Conservation (phyloP, 2,113 vertebrate species). For the Sphaerodactylus townsendi region DNA sequence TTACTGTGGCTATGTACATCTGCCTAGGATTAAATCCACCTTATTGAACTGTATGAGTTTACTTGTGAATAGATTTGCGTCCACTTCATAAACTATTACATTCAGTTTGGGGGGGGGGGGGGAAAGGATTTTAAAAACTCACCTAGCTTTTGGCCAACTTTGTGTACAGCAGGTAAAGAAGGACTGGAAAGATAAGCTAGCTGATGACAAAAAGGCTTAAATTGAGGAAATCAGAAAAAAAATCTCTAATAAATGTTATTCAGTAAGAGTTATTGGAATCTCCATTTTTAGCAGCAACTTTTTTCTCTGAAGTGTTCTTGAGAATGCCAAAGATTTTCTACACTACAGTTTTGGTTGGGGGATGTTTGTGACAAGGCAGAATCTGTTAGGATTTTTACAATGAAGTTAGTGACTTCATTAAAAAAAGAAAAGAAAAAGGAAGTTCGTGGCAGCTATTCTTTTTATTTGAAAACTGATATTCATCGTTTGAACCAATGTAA, state of each 20-base stretch:
- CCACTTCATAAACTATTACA: too few relatives aligned
- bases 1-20: not conserved
- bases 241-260: not conserved
- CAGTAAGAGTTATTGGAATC: not conserved
- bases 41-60: not conserved
- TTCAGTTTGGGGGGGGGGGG: too few relatives aligned
- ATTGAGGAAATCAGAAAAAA: not conserved
- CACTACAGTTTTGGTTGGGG: not conserved
- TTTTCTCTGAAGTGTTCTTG: not conserved
- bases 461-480: conserved; percentile 26
- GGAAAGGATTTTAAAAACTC: too few relatives aligned
- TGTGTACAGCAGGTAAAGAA: too few relatives aligned
- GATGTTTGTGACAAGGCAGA: not conserved
- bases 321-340: not conserved
- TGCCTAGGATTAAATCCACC: too few relatives aligned
- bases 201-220: not conserved
- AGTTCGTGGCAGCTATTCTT: not conserved
- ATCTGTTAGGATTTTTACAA: not conserved
- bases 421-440: not conserved
- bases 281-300: not conserved
- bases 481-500: conserved; percentile 44
- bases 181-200: too few relatives aligned
- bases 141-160: too few relatives aligned
- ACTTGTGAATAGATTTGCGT: not conserved
- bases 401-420: not conserved